A percentile compares a stretch with the other conserved stretches of the same genome.
These are phyloP conservation scores for Paraplagusia blochii DNA, from an alignment of 2,113 vertebrate species.

Conservation along the genomic window DNA sequence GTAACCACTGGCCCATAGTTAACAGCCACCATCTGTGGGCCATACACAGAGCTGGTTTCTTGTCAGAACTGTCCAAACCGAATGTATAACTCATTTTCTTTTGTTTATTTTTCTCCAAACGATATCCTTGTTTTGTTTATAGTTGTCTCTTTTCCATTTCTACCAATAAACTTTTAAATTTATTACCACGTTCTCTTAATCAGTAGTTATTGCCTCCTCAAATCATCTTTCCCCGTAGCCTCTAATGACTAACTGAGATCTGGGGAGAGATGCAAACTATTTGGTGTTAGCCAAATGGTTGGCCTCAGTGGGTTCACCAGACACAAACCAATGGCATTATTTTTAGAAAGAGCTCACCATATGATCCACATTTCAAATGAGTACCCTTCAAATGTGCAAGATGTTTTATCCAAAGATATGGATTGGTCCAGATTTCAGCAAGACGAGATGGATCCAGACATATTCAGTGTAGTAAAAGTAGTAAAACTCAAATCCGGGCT, in stretches of 20 bases:
- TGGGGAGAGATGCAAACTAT: neutral
- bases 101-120: neutral
- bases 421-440: neutral
- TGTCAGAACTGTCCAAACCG: slow-evolving; percentile 16
- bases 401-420: neutral
- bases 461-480: neutral
- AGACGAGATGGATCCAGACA: too few species aligned
- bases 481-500: neutral
- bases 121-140: neutral
- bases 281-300: neutral
- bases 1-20: slow-evolving; percentile 62
- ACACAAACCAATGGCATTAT: neutral
- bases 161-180: neutral
- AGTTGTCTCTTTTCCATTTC: neutral
- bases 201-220: neutral
- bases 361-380: neutral
- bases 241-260: slow-evolving; percentile 1
- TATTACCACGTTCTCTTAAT: neutral
- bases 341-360: slow-evolving; percentile 6
- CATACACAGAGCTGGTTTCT: slow-evolving; percentile 40
- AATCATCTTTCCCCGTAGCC: slow-evolving; percentile 10
- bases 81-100: slow-evolving; percentile 15
- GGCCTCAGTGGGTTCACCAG: slow-evolving; percentile 1
- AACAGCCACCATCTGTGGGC: slow-evolving; percentile 64
- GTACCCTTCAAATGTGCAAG: neutral